Evolutionary conservation across 2,888 invertebrate species (phyloP).

Genomic region (Oxycera nigricornis): DNA sequence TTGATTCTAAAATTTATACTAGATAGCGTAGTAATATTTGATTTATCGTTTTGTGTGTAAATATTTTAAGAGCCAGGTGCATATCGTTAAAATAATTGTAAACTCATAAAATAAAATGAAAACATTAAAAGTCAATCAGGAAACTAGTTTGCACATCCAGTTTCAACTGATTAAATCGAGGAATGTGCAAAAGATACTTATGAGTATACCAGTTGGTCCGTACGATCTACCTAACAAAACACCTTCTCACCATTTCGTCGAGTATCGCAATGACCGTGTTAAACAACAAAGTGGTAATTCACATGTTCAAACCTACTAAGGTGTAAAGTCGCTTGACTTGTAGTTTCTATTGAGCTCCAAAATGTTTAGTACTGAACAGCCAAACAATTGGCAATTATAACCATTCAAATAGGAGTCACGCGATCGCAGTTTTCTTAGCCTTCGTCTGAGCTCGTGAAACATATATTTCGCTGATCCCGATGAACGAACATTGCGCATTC

Average conservation of each 20-base stretch:
- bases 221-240: neutral
- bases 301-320: neutral
- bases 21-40: too few species aligned
- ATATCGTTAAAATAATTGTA: too few species aligned
- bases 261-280: neutral
- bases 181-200: too few species aligned
- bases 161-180: too few species aligned
- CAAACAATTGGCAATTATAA: constrained; percentile 31
- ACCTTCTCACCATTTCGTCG: neutral
- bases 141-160: too few species aligned
- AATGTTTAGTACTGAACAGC: neutral
- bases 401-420: constrained; percentile 25
- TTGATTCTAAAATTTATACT: too few species aligned
- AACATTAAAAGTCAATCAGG: too few species aligned
- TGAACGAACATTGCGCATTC: constrained; percentile 25
- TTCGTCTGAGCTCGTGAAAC: constrained; percentile 17
- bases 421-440: constrained; percentile 21
- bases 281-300: neutral
- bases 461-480: neutral
- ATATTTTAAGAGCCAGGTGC: too few species aligned
- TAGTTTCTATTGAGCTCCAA: neutral
- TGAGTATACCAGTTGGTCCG: too few species aligned
- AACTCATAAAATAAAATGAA: too few species aligned
- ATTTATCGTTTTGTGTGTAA: too few species aligned
- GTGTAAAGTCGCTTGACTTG: neutral